Evolutionary conservation across 2,113 vertebrate genomes (phyloP), one percentile per base, ranked within the genome.

Genomic region (Alligator sinensis): DNA sequence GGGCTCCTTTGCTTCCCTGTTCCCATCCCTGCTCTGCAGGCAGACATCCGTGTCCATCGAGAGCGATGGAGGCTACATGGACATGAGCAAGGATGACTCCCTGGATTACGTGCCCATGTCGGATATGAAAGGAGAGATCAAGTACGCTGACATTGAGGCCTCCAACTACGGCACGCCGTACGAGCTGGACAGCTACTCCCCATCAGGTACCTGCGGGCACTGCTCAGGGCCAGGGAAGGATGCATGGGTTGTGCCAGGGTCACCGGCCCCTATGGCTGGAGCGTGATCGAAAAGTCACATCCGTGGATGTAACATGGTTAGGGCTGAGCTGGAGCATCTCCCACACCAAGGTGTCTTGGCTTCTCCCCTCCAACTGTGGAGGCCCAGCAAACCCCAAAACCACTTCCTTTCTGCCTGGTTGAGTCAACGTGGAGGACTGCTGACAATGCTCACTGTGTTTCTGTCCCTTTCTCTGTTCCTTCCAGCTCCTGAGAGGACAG

Each of bases 11-110:
- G 0, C 61, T 87, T 62, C 4, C 5, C n/a, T 47, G 47, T 47
- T 9, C 47, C 47, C 47, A 6, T 38, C 47, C 47, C 47, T 7
- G 8, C 27, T 24, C 60, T 78, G 1, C 96, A 99, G 99, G 88
- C 99, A 98, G 10, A 96, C 98, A 94, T 99, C 98, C 19, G 96
- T 99, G 21, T 98, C 98, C n/a, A 98, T 98, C 1, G 99, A 99
- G 97, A 99, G 98, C 0, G 99, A 99, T 0, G 99, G 99, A 1
- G 99, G 99, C 58, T 99, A 99, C 97, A 99, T 99, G 99, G 99
- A 99, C 97, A 99, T 99, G 99, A 99, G 98, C 91, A 99, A 99
- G 97, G 99, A 99, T 0, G 99, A 99, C 81, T 98, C 98, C 4
- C 95, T 98, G 72, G 96, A 99, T 97, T 99, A 99, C 1, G 98